Conservation (phyloP, 2,113 vertebrate genomes). For the Piprites chloris region DNA sequence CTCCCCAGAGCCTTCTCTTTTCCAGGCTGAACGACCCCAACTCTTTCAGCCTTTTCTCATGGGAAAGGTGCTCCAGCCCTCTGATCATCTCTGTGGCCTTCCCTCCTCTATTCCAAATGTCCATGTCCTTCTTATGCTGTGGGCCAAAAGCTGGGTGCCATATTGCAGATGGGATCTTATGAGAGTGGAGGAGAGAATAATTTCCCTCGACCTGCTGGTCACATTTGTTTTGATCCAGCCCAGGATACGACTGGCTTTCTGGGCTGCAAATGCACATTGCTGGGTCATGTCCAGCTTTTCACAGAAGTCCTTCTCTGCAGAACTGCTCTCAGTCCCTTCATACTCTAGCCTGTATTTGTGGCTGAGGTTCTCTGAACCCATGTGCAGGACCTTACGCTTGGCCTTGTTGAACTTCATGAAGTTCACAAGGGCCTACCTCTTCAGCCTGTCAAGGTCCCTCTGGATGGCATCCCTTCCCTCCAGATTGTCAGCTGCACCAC, state of each 20-base stretch:
- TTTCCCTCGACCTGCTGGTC: not conserved
- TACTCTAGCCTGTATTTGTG: not conserved
- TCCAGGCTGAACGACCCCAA: not conserved
- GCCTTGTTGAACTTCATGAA: not conserved
- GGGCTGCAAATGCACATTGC: not conserved
- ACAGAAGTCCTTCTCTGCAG: not conserved
- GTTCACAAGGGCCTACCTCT: not conserved
- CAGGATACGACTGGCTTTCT: not conserved
- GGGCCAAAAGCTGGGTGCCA: not conserved
- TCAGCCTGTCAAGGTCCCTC: not conserved
- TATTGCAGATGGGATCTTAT: not conserved
- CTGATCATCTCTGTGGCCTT: not conserved
- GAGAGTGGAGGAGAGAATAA: not conserved
- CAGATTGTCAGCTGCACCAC: not conserved
- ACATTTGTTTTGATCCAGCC: not conserved
- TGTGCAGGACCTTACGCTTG: not conserved
- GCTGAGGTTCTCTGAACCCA: not conserved
- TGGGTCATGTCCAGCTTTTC: not conserved
- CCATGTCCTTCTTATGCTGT: not conserved
- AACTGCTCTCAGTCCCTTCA: not conserved
- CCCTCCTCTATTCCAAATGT: not conserved
- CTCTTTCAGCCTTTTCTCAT: not conserved
- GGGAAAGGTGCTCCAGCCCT: not conserved
- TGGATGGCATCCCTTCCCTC: not conserved
- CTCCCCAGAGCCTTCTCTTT: not conserved